Evolutionary conservation across 2,113 vertebrate species (phyloP).

Genomic region (Myocastor coypus): DNA sequence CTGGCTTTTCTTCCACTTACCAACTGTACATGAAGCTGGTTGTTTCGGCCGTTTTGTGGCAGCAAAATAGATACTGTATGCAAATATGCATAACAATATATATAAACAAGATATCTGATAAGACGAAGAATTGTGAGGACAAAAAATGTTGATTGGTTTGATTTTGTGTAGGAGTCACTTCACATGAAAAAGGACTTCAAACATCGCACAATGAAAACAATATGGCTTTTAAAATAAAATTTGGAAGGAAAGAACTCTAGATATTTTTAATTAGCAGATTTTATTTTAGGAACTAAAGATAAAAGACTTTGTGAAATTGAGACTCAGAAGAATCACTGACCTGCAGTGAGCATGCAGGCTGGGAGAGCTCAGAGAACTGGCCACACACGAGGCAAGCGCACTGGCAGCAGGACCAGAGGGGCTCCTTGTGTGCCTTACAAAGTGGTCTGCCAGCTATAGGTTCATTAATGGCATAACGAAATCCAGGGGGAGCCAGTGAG

Average conservation of each 20-base stretch:
- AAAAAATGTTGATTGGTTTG: neutral
- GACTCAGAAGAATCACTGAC: slow-evolving; percentile 58
- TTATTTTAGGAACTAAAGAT: slow-evolving; percentile 79
- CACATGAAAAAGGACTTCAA: neutral
- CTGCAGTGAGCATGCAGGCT: neutral
- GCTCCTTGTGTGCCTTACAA: accelerated
- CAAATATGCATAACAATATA: neutral
- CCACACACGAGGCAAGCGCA: neutral
- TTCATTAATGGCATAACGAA: accelerated
- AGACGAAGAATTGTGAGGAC: neutral
- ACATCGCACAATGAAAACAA: neutral
- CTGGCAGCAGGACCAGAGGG: neutral
- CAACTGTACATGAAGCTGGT: neutral
- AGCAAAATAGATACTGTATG: neutral
- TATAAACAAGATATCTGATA: neutral
- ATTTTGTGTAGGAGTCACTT: slow-evolving; percentile 49
- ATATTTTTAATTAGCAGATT: slow-evolving; percentile 83
- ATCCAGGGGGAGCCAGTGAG: neutral
- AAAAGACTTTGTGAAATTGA: slow-evolving; percentile 73
- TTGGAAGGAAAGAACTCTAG: slow-evolving; percentile 15
- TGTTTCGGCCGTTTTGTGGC: neutral
- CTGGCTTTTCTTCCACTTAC: slow-evolving; percentile 14
- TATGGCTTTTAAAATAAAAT: slow-evolving; percentile 60
- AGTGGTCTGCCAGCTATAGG: neutral
- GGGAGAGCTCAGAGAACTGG: neutral